phyloP scores from a whole-genome alignment of 2,888 invertebrate genomes.

The Sphaeridia pumilis region DNA sequence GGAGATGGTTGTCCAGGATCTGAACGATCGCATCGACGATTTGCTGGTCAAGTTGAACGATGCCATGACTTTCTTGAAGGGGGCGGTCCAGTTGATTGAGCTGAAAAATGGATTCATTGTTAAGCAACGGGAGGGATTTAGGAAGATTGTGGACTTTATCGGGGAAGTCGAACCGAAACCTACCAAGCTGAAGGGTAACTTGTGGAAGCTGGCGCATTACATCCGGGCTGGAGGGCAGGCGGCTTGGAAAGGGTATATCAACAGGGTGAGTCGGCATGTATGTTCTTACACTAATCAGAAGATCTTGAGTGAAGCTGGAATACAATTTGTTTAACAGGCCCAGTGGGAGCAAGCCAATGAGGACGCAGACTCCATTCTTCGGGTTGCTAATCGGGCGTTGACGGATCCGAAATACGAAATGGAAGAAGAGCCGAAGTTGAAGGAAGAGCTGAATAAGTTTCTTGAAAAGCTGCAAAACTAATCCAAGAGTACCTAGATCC shows the following conservation, averaged over 20 bases:
- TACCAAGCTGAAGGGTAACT: conserved; percentile 12
- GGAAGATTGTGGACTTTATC: conserved; percentile 12
- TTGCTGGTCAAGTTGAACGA: conserved; percentile 8
- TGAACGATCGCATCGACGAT: conserved; percentile 13
- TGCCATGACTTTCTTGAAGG: conserved; percentile 3
- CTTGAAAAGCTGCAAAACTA: conserved; percentile 6
- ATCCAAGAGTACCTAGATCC: background rate
- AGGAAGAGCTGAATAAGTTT: conserved; percentile 6
- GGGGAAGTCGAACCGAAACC: conserved; percentile 14
- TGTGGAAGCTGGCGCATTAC: conserved; percentile 17
- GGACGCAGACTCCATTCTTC: conserved; percentile 9
- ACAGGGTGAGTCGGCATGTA: conserved; percentile 5
- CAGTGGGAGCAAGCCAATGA: conserved; percentile 13
- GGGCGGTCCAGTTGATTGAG: conserved; percentile 11
- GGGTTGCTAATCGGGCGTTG: conserved; percentile 11
- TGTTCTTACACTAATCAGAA: background rate
- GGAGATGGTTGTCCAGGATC: conserved; percentile 9
- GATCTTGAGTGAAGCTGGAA: background rate
- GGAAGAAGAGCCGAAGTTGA: conserved; percentile 14
- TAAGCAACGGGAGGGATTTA: conserved; percentile 11
- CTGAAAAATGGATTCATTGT: conserved; percentile 14
- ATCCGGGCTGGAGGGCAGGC: conserved; percentile 11
- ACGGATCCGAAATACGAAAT: conserved; percentile 12
- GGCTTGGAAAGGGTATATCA: conserved; percentile 16
- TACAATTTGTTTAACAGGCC: conserved; percentile 6